These are phyloP conservation scores for Drosophila chauvacae DNA, from an alignment of 1,140 invertebrate species.

Conservation along the genomic window DNA sequence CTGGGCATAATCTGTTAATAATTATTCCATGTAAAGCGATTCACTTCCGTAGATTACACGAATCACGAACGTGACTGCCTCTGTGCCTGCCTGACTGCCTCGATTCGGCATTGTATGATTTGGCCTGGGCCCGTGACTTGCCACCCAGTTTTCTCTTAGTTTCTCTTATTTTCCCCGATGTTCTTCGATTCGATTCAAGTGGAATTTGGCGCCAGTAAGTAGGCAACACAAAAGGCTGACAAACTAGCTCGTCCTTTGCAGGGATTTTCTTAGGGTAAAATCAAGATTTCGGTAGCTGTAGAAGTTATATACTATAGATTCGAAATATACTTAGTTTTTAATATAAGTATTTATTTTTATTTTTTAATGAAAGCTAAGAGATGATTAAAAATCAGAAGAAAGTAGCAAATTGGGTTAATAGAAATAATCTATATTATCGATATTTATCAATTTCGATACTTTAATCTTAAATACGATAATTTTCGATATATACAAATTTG, in stretches of 20 bases:
- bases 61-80: conserved; percentile 40
- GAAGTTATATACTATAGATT: neutral
- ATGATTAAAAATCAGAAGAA: too few relatives aligned
- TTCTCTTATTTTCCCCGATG: conserved; percentile 1
- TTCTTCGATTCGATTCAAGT: conserved; percentile 1
- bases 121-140: conserved; percentile 25
- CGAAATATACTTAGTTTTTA: neutral
- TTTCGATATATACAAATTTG: too few relatives aligned
- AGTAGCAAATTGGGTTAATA: too few relatives aligned
- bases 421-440: too few relatives aligned
- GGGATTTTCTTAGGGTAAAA: neutral
- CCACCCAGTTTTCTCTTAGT: neutral
- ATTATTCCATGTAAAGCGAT: conserved; percentile 52
- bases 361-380: neutral
- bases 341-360: neutral
- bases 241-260: conserved; percentile 7
- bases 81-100: neutral
- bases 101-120: conserved; percentile 6
- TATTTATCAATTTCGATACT: too few relatives aligned
- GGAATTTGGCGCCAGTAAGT: conserved; percentile 17
- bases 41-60: conserved; percentile 37
- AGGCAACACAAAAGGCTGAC: conserved; percentile 43
- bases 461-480: too few relatives aligned
- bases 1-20: conserved; percentile 41
- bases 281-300: neutral